phyloP scores from a whole-genome alignment of 2,113 vertebrate genomes.

The Axis porcinus region DNA sequence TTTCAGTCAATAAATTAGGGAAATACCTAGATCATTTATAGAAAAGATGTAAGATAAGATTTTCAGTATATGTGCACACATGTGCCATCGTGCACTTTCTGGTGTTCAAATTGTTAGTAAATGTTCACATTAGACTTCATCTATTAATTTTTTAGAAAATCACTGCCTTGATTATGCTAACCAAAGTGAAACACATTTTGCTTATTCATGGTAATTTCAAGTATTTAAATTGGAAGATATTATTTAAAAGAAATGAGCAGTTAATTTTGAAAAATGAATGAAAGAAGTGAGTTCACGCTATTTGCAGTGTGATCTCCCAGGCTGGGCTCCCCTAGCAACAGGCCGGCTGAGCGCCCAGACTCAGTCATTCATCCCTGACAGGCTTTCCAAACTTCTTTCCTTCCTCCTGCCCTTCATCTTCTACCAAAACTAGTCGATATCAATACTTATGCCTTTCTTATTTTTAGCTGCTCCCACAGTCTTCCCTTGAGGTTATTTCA shows the following conservation, averaged over 20 bases:
- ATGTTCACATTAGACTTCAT: background rate
- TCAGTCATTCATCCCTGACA: background rate
- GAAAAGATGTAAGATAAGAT: background rate
- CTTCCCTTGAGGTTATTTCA: background rate
- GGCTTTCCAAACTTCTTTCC: background rate
- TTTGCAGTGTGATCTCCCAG: background rate
- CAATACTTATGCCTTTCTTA: background rate
- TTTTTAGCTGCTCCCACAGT: background rate
- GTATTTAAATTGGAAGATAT: constrained; percentile 3
- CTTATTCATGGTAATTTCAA: background rate
- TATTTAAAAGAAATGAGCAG: background rate
- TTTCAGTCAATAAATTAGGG: background rate
- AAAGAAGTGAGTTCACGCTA: background rate
- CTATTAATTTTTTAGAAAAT: constrained; percentile 13
- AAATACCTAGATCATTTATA: background rate
- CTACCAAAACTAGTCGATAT: background rate
- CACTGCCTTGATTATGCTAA: background rate
- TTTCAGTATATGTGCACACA: background rate
- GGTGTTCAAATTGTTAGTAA: background rate
- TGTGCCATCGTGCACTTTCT: background rate
- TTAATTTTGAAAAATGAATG: background rate
- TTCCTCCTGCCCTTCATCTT: background rate
- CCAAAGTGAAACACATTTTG: background rate
- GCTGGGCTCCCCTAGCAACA: background rate
- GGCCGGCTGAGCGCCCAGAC: background rate